Percentiles rank a stretch among this genome's conserved stretches.
These are phyloP conservation scores for Cephus pulcher DNA, from an alignment of 2,888 invertebrate genomes.

Conservation along the genomic window DNA sequence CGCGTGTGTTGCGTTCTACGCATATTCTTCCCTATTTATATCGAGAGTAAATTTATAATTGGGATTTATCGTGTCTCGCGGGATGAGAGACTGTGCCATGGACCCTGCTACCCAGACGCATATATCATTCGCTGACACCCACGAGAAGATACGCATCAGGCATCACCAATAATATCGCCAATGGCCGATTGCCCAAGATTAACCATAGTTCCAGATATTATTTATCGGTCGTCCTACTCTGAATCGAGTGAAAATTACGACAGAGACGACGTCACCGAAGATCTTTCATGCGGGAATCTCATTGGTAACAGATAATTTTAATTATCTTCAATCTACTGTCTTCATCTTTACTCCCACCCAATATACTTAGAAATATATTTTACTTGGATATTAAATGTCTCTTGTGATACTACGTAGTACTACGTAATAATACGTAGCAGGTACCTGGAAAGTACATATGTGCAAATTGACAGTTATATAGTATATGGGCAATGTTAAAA, in stretches of 20 bases:
- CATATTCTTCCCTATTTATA: slow-evolving; percentile 9
- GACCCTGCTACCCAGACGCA: not conserved
- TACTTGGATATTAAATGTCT: not conserved
- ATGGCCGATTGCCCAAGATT: slow-evolving; percentile 14
- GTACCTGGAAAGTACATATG: not conserved
- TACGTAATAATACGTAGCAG: not conserved
- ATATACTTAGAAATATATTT: not conserved
- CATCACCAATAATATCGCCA: not conserved
- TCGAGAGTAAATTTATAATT: slow-evolving; percentile 14
- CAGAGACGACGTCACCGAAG: not conserved
- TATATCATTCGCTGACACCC: not conserved
- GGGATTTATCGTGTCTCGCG: slow-evolving; percentile 6
- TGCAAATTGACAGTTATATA: not conserved
- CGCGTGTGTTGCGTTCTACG: not conserved
- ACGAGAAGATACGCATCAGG: not conserved
- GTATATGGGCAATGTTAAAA: not conserved
- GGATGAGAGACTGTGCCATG: not conserved
- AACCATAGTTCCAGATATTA: slow-evolving; percentile 6
- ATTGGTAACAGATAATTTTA: not conserved
- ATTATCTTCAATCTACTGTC: not conserved
- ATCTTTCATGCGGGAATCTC: not conserved
- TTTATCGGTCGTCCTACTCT: not conserved
- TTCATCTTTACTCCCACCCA: not conserved
- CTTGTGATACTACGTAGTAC: not conserved
- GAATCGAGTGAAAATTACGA: not conserved